Conservation (phyloP, 2,113 vertebrate species). For the Peromyscus californicus region DNA sequence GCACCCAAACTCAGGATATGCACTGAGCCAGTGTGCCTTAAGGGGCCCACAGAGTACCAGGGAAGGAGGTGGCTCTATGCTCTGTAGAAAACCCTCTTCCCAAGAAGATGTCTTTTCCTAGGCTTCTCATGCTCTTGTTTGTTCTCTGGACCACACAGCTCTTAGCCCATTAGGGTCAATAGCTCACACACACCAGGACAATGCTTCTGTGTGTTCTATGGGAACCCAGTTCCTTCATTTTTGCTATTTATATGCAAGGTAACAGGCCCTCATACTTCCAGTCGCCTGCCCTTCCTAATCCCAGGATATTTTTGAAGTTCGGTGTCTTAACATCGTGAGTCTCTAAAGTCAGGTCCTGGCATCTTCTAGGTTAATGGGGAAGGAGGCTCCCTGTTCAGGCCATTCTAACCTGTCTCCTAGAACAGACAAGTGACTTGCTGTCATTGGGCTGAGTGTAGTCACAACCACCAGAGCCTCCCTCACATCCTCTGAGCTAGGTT, state of each 20-base stretch:
- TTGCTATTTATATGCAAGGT: not conserved
- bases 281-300: not conserved
- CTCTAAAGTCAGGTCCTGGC: not conserved
- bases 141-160: not conserved
- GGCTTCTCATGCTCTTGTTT: not conserved
- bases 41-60: not conserved
- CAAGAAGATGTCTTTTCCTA: not conserved
- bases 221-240: not conserved
- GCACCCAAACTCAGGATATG: not conserved
- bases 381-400: not conserved
- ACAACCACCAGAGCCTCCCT: not conserved
- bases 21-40: no score
- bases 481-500: not conserved
- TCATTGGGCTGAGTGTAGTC: not conserved
- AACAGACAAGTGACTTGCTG: not conserved
- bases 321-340: not conserved
- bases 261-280: no score
- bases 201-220: not conserved
- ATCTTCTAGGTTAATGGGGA: not conserved
- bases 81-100: not conserved
- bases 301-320: not conserved
- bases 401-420: no score
- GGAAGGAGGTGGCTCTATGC: not conserved
- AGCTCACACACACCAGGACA: not conserved
- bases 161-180: not conserved